Evolutionary conservation across 2,113 vertebrate species (phyloP), one percentile per base, ranked within the genome.

Genomic region (Noctilio leporinus): DNA sequence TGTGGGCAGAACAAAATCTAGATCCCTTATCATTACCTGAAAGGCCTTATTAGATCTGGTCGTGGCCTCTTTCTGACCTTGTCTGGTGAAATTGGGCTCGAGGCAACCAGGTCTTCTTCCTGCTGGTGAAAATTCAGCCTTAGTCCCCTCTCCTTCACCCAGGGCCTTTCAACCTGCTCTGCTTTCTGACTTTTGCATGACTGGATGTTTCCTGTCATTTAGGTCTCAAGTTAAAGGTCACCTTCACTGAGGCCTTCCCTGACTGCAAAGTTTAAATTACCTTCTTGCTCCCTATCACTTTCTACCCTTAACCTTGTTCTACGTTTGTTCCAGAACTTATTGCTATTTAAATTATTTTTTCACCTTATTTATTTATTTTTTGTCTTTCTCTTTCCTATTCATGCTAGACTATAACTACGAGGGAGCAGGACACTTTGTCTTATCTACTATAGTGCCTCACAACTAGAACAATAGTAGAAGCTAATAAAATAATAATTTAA

Each of bases 1-100:
- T 93, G 70, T 89, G 73, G 77, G 72, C 11, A 83, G 35, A 91
- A 67, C 40, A 81, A 67, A 88, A 51, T 67, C 33, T 43, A 94
- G 77, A 72, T 24, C 53, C 17, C 22, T 90, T 53, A 40, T 14
- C 33, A 1, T 19, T 43, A 47, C 67, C 70, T 53, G 14, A 45
- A 35, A 45, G 26, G 26, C 49, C 57, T 77, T 16, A 28, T 4
- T 20, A 9, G 3, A 30, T 49, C 43, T 1, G 6, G 19, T 2
- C 3, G 0, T 49, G 67, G 80, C 24, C 51, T 26, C 10, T 80
- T 30, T 82, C 65, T 59, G 47, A 45, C 40, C 57, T 40, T 28
- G 2, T 47, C 38, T 35, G 7, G 47, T 64, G n/a, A 92, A 72
- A 38, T 2, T 38, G 10, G 15, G 24, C 62, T 19, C 28, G 11